Conservation (phyloP, 2,113 vertebrate species). For the Oostethus manadensis region DNA sequence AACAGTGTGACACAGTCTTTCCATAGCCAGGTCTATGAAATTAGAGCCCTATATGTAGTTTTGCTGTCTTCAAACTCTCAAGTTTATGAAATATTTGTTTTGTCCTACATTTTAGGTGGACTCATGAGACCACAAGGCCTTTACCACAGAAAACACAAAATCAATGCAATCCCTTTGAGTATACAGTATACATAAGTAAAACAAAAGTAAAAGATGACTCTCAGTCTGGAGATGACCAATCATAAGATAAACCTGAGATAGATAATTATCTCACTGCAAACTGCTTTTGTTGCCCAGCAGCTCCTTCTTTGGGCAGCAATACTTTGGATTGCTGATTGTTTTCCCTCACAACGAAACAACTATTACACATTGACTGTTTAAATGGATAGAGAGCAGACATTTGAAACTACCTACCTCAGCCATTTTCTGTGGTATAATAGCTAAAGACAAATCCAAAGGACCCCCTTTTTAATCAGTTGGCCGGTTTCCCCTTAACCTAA, state of each 20-base stretch:
- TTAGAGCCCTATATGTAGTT: too few species aligned
- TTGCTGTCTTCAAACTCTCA: too few species aligned
- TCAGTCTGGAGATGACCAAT: slow-evolving; percentile 72
- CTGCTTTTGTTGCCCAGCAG: slow-evolving; percentile 41
- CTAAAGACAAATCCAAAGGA: not conserved
- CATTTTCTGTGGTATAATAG: not conserved
- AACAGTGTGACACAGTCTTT: slow-evolving; percentile 31
- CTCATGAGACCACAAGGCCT: slow-evolving; percentile 36
- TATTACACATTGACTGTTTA: not conserved
- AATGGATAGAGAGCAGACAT: not conserved
- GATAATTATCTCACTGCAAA: slow-evolving; percentile 26
- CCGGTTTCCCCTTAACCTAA: not conserved
- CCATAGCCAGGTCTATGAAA: not conserved
- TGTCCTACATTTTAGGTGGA: slow-evolving; percentile 37
- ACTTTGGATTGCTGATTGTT: slow-evolving; percentile 16
- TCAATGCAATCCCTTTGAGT: slow-evolving; percentile 50
- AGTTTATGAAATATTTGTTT: slow-evolving; percentile 12
- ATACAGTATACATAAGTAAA: slow-evolving; percentile 41
- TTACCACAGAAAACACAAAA: slow-evolving; percentile 42
- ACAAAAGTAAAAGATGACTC: slow-evolving; percentile 67
- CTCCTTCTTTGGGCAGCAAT: slow-evolving; percentile 57
- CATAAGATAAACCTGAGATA: slow-evolving; percentile 52
- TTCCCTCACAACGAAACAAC: slow-evolving; percentile 1
- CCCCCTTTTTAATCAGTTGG: not conserved
- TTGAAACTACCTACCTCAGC: not conserved